phyloP scores from a whole-genome alignment of 2,888 invertebrate genomes.

The Caenorhabditis auriculariae region DNA sequence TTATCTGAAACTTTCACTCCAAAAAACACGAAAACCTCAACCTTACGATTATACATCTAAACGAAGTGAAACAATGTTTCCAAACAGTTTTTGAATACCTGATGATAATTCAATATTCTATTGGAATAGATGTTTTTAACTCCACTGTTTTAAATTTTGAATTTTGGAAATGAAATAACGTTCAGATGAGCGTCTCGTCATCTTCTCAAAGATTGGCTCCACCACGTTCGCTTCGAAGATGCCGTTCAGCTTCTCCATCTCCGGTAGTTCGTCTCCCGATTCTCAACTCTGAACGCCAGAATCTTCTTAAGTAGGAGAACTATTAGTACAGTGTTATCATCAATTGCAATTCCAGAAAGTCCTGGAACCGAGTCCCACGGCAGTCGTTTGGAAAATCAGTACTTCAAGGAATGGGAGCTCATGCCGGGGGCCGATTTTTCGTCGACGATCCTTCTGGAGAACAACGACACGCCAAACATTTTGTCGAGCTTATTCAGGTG shows the following conservation, averaged over 20 bases:
- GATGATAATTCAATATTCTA: no score
- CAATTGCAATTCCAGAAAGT: slow-evolving; percentile 32
- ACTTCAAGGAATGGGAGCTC: slow-evolving; percentile 18
- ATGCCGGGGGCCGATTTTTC: slow-evolving; percentile 11
- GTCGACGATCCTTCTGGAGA: slow-evolving; percentile 21
- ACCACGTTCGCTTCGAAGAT: slow-evolving; percentile 38
- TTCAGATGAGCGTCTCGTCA: no score
- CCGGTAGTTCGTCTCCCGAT: slow-evolving; percentile 21
- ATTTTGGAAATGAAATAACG: no score
- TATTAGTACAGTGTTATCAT: not conserved
- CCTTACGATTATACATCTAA: no score
- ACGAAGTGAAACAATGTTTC: no score
- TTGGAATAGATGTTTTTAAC: no score
- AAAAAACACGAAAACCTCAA: no score
- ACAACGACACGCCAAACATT: slow-evolving; percentile 45
- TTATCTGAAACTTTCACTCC: no score
- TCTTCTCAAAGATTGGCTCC: no score
- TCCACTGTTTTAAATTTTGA: no score
- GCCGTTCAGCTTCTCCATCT: slow-evolving; percentile 43
- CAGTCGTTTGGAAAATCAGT: slow-evolving; percentile 35
- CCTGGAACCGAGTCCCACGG: slow-evolving; percentile 51
- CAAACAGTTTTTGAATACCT: no score
- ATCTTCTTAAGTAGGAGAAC: slow-evolving; percentile 26
- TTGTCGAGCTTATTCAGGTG: slow-evolving; percentile 48
- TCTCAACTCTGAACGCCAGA: slow-evolving; percentile 35